Base-by-base conservation (phyloP, 1,140 invertebrate species). In the Drosophila nigrodunni region DNA sequence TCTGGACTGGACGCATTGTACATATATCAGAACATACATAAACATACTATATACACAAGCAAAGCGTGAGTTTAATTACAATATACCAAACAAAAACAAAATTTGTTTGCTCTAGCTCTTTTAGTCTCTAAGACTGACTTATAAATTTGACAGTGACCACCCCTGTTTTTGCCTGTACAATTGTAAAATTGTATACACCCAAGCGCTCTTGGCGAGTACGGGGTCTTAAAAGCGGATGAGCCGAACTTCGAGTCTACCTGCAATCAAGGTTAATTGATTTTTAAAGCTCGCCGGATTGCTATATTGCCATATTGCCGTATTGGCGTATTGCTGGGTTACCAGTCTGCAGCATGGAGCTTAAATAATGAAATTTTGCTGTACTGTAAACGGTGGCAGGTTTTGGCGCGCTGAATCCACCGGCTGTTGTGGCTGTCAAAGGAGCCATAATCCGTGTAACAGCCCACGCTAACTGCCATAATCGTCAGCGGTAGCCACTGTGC, bases 201-300 rank as follows among this genome's bases (percentile, higher is more conserved):
- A 30, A 5, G 25, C 25, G 6, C 25, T 30, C 6, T 30, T 30
- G 3, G 3, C 25, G 3, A 5, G 4, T 30, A 6, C 25, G 25
- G 25, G 25, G 25, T 30, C 25, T 30, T 6, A 66, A 75, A 62
- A 35, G 35, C 41, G 52, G 30, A 57, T 54, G 30, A 71, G 50
- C 2, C 43, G 59, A 46, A 44, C 69, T 74, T 57, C 37, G 50
- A 59, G 67, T 55, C 75, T 61, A 73, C 59, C 85, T 72, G 80
- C 89, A 91, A 91, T 91, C 89, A 91, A 91, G 85, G 89, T 91
- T 91, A 91, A 91, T 91, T 91, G 89, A 91, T 91, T 91, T 91
- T 91, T 89, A 86, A 91, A 85, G 80, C 86, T 70, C 71, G 46
- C 57, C 64, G 59, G 66, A 60, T 55, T 30, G 25, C 0, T 6